phyloP scores from a whole-genome alignment of 2,113 vertebrate genomes.

The Gopherus evgoodei region DNA sequence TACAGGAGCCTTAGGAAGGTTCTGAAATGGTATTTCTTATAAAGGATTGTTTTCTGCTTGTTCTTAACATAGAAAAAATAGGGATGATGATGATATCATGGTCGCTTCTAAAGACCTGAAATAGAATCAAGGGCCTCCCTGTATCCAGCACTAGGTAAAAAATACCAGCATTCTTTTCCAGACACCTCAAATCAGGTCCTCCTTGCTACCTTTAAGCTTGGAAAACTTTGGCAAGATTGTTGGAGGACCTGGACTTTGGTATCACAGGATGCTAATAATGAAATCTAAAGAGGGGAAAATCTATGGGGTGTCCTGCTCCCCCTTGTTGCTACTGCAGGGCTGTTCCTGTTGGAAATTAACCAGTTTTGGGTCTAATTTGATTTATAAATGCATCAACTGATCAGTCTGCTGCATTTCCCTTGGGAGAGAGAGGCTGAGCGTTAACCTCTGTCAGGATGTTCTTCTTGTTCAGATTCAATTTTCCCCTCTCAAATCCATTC shows the following conservation, averaged over 20 bases:
- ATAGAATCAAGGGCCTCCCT: not conserved
- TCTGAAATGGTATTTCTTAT: constrained; percentile 9
- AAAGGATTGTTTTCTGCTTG: not conserved
- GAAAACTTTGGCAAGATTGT: not conserved
- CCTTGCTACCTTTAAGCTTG: not conserved
- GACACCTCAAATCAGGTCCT: not conserved
- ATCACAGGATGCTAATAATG: not conserved
- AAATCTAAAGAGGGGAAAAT: not conserved
- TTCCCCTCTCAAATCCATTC: not conserved
- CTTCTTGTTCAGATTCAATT: not conserved
- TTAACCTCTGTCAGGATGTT: not conserved
- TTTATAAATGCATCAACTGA: not conserved
- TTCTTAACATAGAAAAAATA: not conserved
- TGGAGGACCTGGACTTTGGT: not conserved
- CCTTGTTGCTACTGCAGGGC: not conserved
- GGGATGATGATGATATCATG: not conserved
- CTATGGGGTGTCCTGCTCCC: not conserved
- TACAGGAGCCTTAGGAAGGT: not conserved
- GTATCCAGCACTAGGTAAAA: not conserved
- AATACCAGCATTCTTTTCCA: not conserved
- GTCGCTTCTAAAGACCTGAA: not conserved
- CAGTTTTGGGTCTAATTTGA: not conserved
- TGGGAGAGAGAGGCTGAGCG: not conserved
- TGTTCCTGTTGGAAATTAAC: not conserved
- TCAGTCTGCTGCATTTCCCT: not conserved